Evolutionary conservation across 2,797 vertebrate species (phyloP).

Genomic region (Catostomus latipinnis): DNA sequence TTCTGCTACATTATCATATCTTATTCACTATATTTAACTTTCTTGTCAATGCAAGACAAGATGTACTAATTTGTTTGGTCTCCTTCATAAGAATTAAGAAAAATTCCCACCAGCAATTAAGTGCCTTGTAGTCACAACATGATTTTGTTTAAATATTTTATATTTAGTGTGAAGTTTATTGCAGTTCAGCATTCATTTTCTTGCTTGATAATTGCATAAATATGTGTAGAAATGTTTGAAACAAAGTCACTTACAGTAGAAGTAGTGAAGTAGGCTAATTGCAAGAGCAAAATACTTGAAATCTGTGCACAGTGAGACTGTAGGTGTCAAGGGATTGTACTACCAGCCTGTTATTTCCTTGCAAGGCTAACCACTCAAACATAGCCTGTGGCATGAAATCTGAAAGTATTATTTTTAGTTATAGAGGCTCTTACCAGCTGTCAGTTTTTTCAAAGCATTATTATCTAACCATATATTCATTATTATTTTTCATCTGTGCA

Average conservation of each 20-base stretch:
- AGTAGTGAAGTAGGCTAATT: not conserved
- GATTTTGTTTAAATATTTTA: too few relatives aligned
- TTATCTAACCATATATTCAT: not conserved
- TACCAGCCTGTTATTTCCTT: constrained; percentile 45
- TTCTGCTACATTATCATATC: not conserved
- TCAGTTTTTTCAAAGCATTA: constrained; percentile 11
- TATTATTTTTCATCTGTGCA: constrained; percentile 10
- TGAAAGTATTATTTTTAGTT: constrained; percentile 26
- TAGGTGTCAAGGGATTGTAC: constrained; percentile 44
- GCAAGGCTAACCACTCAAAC: constrained; percentile 21
- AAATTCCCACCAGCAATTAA: not conserved
- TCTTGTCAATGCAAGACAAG: not conserved
- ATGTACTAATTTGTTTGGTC: not conserved
- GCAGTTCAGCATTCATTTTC: not conserved
- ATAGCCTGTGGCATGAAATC: constrained; percentile 28
- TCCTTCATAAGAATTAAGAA: not conserved
- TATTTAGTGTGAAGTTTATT: too few relatives aligned
- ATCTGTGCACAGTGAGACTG: constrained; percentile 34
- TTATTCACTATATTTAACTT: not conserved
- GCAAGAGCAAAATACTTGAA: constrained; percentile 45
- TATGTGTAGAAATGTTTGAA: not conserved
- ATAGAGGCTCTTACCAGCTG: constrained; percentile 26
- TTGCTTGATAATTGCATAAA: not conserved
- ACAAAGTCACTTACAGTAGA: too few relatives aligned
- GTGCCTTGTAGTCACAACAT: too few relatives aligned